These are phyloP conservation scores for Nettapus auritus DNA, from an alignment of 2,113 vertebrate genomes.

Conservation along the genomic window DNA sequence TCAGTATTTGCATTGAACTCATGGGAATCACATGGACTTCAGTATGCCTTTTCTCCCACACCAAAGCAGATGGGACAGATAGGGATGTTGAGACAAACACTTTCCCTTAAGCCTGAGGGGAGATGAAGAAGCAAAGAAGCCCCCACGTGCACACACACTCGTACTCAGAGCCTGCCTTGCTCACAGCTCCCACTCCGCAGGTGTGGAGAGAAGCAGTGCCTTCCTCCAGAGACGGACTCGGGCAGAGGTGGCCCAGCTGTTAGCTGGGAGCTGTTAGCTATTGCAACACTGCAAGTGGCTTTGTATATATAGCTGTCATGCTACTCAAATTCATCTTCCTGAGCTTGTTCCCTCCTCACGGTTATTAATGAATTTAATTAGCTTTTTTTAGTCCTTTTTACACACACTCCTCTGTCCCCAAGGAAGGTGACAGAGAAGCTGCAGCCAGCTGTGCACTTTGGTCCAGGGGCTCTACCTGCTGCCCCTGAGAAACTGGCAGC, in stretches of 20 bases:
- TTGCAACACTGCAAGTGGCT: background rate
- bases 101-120: background rate
- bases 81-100: conserved; percentile 33
- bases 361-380: conserved; percentile 23
- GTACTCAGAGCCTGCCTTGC: background rate
- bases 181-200: background rate
- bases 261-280: background rate
- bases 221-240: rapidly evolving
- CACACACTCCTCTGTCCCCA: background rate
- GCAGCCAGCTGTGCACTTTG: conserved; percentile 46
- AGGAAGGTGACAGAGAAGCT: conserved; percentile 4
- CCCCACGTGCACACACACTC: background rate
- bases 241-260: background rate
- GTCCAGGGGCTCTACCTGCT: background rate
- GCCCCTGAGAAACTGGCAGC: background rate
- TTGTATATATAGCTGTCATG: background rate
- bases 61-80: conserved; percentile 37
- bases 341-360: background rate
- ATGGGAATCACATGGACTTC: conserved; percentile 14
- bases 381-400: background rate
- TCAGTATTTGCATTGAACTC: conserved; percentile 39
- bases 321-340: background rate
- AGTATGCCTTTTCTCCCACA: conserved; percentile 30
- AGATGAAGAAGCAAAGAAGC: background rate
- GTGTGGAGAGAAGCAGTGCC: rapidly evolving